Evolutionary conservation across 2,797 vertebrate genomes (phyloP).

Genomic region (Clarias pachynema): DNA sequence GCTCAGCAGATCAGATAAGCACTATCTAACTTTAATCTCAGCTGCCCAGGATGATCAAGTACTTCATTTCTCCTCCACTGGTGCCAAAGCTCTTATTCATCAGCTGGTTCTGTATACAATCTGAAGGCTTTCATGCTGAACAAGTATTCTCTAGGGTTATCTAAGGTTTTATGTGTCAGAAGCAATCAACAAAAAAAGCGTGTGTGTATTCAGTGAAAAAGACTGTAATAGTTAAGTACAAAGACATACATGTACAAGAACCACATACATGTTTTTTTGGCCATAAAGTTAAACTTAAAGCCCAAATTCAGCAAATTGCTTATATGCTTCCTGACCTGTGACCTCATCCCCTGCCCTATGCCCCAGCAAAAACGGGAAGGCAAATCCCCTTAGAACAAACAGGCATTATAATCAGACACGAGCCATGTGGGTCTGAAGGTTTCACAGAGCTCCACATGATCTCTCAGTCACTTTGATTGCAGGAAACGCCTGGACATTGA

Average conservation of each 20-base stretch:
- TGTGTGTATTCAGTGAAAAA: background rate
- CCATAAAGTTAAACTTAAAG: constrained; percentile 26
- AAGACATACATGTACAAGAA: background rate
- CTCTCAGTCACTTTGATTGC: constrained; percentile 51
- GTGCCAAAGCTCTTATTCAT: background rate
- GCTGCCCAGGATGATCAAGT: background rate
- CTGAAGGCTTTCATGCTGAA: background rate
- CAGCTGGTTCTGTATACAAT: background rate
- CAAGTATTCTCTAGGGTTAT: background rate
- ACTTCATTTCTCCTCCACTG: background rate
- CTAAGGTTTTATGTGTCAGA: background rate
- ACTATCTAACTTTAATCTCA: background rate
- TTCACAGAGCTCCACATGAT: constrained; percentile 36
- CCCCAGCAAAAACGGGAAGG: constrained; percentile 52
- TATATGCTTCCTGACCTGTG: constrained; percentile 62
- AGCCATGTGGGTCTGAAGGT: constrained; percentile 43
- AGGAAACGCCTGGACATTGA: constrained; percentile 67
- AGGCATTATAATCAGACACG: constrained; percentile 64
- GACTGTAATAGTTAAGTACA: background rate
- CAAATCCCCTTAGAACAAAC: constrained; percentile 64
- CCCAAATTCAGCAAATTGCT: constrained; percentile 28
- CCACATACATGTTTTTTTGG: constrained; percentile 10
- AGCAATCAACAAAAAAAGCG: background rate
- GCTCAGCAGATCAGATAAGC: background rate
- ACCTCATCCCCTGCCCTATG: constrained; percentile 59